A percentile compares a stretch with the other conserved stretches of the same genome.
Evolutionary conservation across 2,888 invertebrate genomes (phyloP).

Genomic region (Lobophora halterata): DNA sequence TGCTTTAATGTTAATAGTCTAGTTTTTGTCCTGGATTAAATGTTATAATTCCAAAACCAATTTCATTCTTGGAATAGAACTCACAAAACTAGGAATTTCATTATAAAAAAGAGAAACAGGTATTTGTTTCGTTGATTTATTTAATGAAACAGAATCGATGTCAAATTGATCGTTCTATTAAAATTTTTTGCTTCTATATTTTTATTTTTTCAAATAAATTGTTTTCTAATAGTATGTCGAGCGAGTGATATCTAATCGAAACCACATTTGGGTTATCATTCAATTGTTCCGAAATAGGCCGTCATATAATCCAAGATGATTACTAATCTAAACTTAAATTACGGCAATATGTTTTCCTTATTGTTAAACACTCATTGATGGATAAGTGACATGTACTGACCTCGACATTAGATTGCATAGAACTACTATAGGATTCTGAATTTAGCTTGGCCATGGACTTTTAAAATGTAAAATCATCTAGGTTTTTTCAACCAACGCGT

Average conservation of each 20-base stretch:
- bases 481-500: neutral
- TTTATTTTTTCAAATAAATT: neutral
- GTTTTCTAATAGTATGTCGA: conserved; percentile 1
- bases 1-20: too few relatives aligned
- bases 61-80: conserved; percentile 2
- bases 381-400: conserved; percentile 3
- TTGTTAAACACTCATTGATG: conserved; percentile 3
- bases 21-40: too few relatives aligned
- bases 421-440: conserved; percentile 9
- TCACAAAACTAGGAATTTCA: neutral
- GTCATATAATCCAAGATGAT: conserved; percentile 4
- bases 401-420: conserved; percentile 13
- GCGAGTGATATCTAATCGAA: too few relatives aligned
- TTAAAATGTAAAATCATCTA: conserved; percentile 4
- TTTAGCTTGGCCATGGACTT: conserved; percentile 16
- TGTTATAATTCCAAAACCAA: neutral
- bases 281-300: conserved; percentile 3
- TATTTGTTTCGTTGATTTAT: too few relatives aligned
- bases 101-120: conserved; percentile 1
- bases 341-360: conserved; percentile 3
- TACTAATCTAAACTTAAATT: neutral
- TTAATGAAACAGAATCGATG: too few relatives aligned
- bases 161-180: too few relatives aligned
- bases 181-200: neutral
- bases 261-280: too few relatives aligned